Conservation (phyloP, 2,797 vertebrate species). For the Pachyuromys duprasi region DNA sequence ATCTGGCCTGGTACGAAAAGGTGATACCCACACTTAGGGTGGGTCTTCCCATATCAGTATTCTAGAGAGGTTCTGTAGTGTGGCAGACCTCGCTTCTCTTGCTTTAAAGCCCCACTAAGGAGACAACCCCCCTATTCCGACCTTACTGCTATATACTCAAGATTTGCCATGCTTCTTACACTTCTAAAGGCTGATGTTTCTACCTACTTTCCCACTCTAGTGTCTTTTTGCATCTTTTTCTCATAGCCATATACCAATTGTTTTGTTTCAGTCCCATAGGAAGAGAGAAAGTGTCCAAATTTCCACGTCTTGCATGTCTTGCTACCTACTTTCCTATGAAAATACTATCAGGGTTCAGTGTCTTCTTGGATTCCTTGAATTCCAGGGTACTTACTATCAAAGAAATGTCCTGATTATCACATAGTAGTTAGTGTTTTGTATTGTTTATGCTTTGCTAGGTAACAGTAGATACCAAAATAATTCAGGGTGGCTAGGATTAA, state of each 20-base stretch:
- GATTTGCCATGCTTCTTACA: background rate
- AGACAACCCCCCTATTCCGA: background rate
- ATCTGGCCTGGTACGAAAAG: background rate
- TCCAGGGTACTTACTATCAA: background rate
- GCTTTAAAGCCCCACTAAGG: background rate
- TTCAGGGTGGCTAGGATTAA: background rate
- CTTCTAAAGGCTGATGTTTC: background rate
- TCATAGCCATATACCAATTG: background rate
- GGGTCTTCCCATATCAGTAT: background rate
- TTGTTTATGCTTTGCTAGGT: background rate
- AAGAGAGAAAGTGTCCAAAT: background rate
- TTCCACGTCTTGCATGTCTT: background rate
- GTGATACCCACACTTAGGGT: background rate
- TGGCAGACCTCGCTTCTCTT: background rate
- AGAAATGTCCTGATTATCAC: background rate
- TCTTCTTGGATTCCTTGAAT: conserved; percentile 35
- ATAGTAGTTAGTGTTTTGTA: background rate
- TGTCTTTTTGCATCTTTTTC: background rate
- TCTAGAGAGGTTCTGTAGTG: background rate
- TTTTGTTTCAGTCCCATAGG: background rate
- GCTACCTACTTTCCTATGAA: background rate
- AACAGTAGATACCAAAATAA: background rate
- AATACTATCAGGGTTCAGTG: background rate
- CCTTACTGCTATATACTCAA: background rate
- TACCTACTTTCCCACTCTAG: background rate